These are phyloP conservation scores for Centruroides vittatus DNA, from an alignment of 1,140 invertebrate species.

Conservation along the genomic window DNA sequence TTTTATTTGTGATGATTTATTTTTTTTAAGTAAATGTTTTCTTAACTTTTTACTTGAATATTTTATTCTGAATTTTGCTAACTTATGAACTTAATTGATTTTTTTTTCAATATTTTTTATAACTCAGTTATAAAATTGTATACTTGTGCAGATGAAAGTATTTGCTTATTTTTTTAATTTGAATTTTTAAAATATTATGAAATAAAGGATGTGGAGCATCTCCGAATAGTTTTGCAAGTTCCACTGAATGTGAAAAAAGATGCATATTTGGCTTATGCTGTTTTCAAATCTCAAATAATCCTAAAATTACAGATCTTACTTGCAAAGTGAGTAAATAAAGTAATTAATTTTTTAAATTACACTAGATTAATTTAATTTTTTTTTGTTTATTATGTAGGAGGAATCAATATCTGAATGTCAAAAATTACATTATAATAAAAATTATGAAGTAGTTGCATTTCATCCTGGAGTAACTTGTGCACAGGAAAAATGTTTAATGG, in stretches of 20 bases:
- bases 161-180: no score
- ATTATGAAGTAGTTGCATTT: conserved; percentile 9
- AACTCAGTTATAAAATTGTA: no score
- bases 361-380: no score
- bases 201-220: background rate
- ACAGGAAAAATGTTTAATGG: conserved; percentile 6
- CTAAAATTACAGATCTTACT: background rate
- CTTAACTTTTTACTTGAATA: no score
- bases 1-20: no score
- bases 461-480: conserved; percentile 10
- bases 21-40: no score
- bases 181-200: background rate
- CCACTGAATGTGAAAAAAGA: background rate
- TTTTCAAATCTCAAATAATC: background rate
- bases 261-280: background rate
- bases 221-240: background rate
- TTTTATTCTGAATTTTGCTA: no score
- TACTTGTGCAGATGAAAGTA: no score
- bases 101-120: no score
- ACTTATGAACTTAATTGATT: no score
- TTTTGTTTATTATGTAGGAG: background rate
- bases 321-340: background rate
- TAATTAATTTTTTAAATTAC: no score
- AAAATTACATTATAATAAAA: conserved; percentile 2
- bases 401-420: conserved; percentile 13